Base-by-base conservation (phyloP, 30 jellyfish, hydroid and myxozoan genomes). In the Aurelia sp. region DNA sequence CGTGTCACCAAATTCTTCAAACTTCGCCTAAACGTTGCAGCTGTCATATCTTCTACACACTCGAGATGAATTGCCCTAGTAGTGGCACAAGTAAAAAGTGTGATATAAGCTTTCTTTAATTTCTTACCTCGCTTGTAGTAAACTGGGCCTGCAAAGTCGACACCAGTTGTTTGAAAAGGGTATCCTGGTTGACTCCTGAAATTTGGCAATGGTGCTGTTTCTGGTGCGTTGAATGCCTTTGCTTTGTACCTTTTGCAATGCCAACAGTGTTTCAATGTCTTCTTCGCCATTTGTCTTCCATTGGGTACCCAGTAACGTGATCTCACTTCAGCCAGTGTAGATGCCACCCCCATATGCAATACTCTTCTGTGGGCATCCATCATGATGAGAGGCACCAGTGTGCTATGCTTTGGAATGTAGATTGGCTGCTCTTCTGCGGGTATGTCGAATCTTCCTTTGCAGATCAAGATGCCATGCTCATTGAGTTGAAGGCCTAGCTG, bases 71-170 rank as follows among this genome's bases (percentile, higher is more conserved):
- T 47, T 55, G 90, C 90, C 47, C 91, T 63, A 5, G 92, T 77
- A 41, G 96, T 79, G 12, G 92, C 79, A 67, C 92, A 87, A 44
- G 96, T 79, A 71, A 63, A 76, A 18, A 87, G 69, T 1, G 86
- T 76, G 5, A 75, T n/a, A 58, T 75, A 75, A 30, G 86, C 86
- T 58, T 58, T 75, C 58, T 20, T 75, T 33, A 75, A 16, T 72
- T 53, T 47, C 78, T 78, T 76, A 11, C 91, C 74, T 50, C 27
- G 82, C 52, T 71, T 48, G 38, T 44, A 21, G 22, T 30, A 58
- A 40, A 82, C 12, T 61, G 90, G 79, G 10, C 92, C 77, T 19
- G 89, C 88, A 35, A 82, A 82, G 75, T 68, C 92, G 13, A 65
- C 74, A 13, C 92, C 92, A 12, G 87, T 13, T 47, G 89, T 38